Conservation (phyloP, 2,113 vertebrate genomes). For the Dicentrarchus labrax region DNA sequence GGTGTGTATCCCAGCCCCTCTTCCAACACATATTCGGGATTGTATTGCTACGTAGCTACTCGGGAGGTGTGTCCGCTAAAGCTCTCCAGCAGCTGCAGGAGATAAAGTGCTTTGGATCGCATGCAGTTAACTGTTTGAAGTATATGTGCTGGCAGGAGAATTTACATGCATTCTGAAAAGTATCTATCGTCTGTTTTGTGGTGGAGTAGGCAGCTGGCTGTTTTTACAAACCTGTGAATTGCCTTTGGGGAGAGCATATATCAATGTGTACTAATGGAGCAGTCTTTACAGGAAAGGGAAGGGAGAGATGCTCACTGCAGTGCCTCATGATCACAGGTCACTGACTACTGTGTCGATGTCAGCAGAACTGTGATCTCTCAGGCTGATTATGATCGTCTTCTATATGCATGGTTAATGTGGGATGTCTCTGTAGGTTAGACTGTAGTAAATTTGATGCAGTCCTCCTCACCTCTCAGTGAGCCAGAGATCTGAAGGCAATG, state of each 20-base stretch:
- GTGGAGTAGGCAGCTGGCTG: constrained; percentile 16
- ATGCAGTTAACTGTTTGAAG: constrained; percentile 48
- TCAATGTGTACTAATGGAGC: constrained; percentile 37
- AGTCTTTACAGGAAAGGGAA: constrained; percentile 22
- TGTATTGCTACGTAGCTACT: constrained; percentile 44
- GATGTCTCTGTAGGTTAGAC: constrained; percentile 30
- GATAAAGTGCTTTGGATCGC: constrained; percentile 51
- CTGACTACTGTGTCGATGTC: constrained; percentile 70
- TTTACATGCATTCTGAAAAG: constrained; percentile 34
- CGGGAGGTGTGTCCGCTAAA: constrained; percentile 49
- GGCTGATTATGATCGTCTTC: constrained; percentile 41
- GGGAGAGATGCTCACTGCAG: constrained; percentile 63
- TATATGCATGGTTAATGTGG: constrained; percentile 42
- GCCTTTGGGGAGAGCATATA: constrained; percentile 26
- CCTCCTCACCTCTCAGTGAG: constrained; percentile 8
- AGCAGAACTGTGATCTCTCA: constrained; percentile 71
- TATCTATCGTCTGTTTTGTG: constrained; percentile 6
- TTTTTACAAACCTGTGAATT: constrained; percentile 28
- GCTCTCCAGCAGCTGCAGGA: constrained; percentile 51
- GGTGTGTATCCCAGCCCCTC: constrained; percentile 85
- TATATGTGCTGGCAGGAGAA: constrained; percentile 24
- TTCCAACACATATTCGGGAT: constrained; percentile 38
- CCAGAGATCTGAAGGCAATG: constrained; percentile 47
- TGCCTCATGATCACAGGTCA: constrained; percentile 75
- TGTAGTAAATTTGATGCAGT: constrained; percentile 50